Percentiles rank a stretch among this genome's conserved stretches.
These are phyloP conservation scores for Epizoanthus rinbou DNA, from an alignment of 92 coral and sea anemone genomes.

Conservation along the genomic window DNA sequence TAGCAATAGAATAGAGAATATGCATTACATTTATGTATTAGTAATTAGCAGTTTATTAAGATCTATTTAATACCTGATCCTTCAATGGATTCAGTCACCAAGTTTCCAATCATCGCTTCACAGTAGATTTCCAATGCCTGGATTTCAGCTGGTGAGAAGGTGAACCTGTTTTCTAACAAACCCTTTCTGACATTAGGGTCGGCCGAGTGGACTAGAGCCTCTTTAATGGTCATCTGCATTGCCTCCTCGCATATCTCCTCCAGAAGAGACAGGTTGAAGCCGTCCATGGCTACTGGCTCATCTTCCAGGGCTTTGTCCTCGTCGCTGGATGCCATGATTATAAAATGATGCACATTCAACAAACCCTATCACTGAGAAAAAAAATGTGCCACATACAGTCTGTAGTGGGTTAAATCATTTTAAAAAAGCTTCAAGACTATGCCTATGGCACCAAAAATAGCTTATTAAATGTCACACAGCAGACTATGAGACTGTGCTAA, in stretches of 20 bases:
- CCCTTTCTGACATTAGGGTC: constrained; percentile 82
- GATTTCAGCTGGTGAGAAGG: constrained; percentile 73
- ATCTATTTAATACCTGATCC: constrained; percentile 16
- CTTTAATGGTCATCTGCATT: constrained; percentile 86
- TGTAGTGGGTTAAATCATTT: too few species aligned
- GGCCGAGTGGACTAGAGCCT: constrained; percentile 76
- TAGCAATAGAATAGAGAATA: too few species aligned
- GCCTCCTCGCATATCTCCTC: constrained; percentile 92
- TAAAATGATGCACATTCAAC: background rate
- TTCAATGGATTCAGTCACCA: constrained; percentile 66
- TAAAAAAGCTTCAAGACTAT: too few species aligned
- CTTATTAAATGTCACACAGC: too few species aligned
- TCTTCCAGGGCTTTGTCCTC: background rate
- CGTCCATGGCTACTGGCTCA: constrained; percentile 3
- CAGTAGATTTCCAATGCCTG: constrained; percentile 78
- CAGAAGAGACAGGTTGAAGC: constrained; percentile 45
- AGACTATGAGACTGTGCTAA: too few species aligned
- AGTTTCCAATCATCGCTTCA: constrained; percentile 74
- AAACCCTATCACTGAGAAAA: background rate
- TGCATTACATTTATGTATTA: too few species aligned
- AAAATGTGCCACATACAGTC: too few species aligned
- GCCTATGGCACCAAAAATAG: too few species aligned
- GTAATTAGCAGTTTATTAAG: too few species aligned
- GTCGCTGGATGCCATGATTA: constrained; percentile 8
- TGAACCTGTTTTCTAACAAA: constrained; percentile 64